These are phyloP conservation scores for Teleogryllus occipitalis DNA, from an alignment of 1,140 invertebrate species.

Conservation along the genomic window DNA sequence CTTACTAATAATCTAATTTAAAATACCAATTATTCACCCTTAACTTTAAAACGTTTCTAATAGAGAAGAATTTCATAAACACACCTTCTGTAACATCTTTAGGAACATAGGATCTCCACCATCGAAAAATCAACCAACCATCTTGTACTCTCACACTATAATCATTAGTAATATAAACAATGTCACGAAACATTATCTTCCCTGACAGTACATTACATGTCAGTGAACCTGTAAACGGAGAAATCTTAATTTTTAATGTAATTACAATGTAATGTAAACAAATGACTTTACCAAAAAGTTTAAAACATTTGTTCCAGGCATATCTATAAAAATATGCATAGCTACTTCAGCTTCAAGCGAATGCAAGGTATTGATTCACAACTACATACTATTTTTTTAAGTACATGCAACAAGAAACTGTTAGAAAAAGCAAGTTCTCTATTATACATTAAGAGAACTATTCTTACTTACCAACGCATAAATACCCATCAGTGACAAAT, in stretches of 20 bases:
- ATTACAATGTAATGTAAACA: neutral
- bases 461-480: constrained; percentile 73
- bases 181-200: constrained; percentile 97
- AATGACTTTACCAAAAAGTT: neutral
- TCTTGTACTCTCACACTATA: constrained; percentile 90
- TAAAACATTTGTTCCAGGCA: neutral
- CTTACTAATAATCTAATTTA: neutral
- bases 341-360: neutral
- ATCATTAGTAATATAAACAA: constrained; percentile 91
- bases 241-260: too few species aligned
- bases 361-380: neutral
- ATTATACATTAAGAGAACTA: neutral
- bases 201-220: constrained; percentile 90
- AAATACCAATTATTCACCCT: neutral
- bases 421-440: neutral
- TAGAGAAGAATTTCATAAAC: neutral
- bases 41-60: neutral
- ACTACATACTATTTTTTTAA: too few species aligned
- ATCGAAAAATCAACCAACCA: constrained; percentile 94
- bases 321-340: neutral
- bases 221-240: constrained; percentile 65
- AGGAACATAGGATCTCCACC: constrained; percentile 91
- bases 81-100: constrained; percentile 90
- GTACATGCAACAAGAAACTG: too few species aligned
- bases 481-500: constrained; percentile 73